These are phyloP conservation scores for Brachyhypopomus gauderio DNA, from an alignment of 2,113 vertebrate species.

Conservation along the genomic window DNA sequence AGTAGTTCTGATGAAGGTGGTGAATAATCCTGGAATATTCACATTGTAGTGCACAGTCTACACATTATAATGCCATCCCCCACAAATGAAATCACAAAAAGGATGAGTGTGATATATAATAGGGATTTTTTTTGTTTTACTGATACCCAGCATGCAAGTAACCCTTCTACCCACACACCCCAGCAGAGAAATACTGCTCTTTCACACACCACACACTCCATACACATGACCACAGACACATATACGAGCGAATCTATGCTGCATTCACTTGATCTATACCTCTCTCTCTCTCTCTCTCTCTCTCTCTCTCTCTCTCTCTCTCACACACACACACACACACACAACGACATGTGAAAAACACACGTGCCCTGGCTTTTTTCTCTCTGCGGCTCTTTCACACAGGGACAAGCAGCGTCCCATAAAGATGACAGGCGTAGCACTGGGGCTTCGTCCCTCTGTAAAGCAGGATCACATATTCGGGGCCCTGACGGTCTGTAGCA, in stretches of 20 bases:
- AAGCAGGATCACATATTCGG: constrained; percentile 38
- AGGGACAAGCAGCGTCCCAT: constrained; percentile 40
- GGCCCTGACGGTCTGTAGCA: too few species aligned
- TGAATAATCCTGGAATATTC: background rate
- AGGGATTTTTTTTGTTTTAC: background rate
- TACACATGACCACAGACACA: background rate
- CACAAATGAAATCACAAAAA: background rate
- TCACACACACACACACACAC: constrained; percentile 42
- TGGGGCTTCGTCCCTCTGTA: constrained; percentile 45
- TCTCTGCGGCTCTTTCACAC: background rate
- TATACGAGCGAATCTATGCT: background rate
- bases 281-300: constrained; percentile 29
- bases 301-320: constrained; percentile 31
- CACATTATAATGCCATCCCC: background rate
- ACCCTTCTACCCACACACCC: background rate
- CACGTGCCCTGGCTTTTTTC: background rate
- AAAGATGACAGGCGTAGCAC: constrained; percentile 42
- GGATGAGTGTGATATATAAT: too few species aligned
- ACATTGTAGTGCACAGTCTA: background rate
- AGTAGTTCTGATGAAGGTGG: background rate
- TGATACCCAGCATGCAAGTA: background rate
- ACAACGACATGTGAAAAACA: constrained; percentile 23
- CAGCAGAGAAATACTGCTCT: background rate
- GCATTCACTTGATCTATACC: background rate
- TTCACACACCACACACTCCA: background rate